Percentiles rank a stretch among this genome's conserved stretches.
Conservation (phyloP, 2,888 invertebrate genomes). For the Dryococelus australis region DNA sequence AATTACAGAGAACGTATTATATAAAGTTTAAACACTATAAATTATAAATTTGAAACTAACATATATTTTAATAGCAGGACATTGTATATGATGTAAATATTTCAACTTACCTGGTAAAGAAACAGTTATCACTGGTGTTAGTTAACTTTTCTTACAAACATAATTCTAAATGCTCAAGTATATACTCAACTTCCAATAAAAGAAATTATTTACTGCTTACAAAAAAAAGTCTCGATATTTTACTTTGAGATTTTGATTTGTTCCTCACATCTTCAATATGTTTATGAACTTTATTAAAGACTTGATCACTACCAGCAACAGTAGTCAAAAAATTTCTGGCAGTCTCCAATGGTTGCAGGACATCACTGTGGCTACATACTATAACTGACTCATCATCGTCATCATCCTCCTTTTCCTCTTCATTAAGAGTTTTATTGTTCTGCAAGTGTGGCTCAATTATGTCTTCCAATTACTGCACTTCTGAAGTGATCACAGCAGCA, state of each 20-base stretch:
- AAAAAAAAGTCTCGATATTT: not conserved
- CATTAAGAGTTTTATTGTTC: not conserved
- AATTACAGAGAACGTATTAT: too few relatives aligned
- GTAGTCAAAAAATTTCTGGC: not conserved
- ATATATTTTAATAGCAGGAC: too few relatives aligned
- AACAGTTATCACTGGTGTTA: too few relatives aligned
- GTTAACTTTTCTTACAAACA: too few relatives aligned
- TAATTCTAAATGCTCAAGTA: too few relatives aligned
- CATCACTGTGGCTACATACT: not conserved
- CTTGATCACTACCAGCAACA: not conserved
- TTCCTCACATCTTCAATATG: not conserved
- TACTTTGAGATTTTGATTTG: not conserved
- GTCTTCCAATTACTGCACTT: not conserved
- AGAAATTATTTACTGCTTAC: too few relatives aligned
- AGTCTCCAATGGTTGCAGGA: not conserved
- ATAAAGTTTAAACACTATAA: too few relatives aligned
- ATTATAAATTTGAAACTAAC: too few relatives aligned
- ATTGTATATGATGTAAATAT: too few relatives aligned
- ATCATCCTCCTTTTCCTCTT: not conserved
- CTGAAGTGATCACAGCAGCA: not conserved
- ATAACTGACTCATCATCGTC: not conserved
- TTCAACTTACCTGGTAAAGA: too few relatives aligned
- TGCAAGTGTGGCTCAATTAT: not conserved
- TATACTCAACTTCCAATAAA: too few relatives aligned
- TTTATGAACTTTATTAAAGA: not conserved